Evolutionary conservation across 2,797 vertebrate genomes (phyloP).

Genomic region (Pantherophis vulpinus): DNA sequence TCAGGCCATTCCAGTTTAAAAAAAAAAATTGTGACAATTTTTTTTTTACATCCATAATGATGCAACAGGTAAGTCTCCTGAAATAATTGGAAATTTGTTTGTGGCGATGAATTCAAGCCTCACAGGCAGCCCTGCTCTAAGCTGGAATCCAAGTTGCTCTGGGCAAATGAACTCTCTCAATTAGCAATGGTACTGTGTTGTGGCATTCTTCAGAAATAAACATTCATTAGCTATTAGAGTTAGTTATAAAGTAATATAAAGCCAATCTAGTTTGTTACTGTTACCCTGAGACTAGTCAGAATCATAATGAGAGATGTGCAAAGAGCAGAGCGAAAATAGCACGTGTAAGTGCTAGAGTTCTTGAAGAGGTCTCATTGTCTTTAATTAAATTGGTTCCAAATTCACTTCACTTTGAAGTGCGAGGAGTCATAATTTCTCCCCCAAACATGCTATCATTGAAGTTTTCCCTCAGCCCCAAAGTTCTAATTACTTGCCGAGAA

Average conservation of each 20-base stretch:
- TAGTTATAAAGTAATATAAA: constrained; percentile 23
- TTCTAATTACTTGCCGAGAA: constrained; percentile 48
- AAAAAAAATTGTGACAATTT: neutral
- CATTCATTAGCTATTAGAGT: constrained; percentile 23
- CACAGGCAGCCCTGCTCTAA: neutral
- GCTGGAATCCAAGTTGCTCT: neutral
- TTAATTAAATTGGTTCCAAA: constrained; percentile 51
- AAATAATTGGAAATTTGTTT: neutral
- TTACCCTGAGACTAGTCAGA: constrained; percentile 32
- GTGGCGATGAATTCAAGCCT: neutral
- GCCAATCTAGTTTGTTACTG: constrained; percentile 37
- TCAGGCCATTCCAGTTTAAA: neutral
- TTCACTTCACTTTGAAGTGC: constrained; percentile 32
- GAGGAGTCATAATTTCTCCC: constrained; percentile 26
- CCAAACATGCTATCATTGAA: constrained; percentile 1
- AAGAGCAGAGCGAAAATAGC: constrained; percentile 27
- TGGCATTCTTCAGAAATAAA: constrained; percentile 28
- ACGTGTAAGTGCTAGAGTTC: constrained; percentile 29
- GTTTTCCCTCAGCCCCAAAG: constrained; percentile 26
- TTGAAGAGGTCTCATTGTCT: constrained; percentile 36
- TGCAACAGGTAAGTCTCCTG: neutral
- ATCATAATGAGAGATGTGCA: constrained; percentile 38
- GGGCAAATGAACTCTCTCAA: neutral
- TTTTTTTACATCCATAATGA: neutral
- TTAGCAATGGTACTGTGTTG: constrained; percentile 31